Base-by-base conservation (phyloP, 2,113 vertebrate species). In the Epinephelus lanceolatus region DNA sequence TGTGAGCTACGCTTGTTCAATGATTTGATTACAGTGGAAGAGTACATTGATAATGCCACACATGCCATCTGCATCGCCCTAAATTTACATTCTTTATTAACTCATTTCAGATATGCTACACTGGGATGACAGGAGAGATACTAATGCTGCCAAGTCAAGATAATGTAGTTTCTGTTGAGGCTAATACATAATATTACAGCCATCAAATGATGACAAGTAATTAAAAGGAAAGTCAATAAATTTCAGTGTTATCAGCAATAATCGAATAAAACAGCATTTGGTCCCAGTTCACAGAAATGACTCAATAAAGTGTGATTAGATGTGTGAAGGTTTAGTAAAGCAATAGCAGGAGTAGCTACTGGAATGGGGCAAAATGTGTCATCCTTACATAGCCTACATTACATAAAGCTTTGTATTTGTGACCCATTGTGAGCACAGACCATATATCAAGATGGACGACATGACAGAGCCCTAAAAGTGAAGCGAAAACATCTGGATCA, bases 1-100 rank as follows among this genome's bases (percentile, higher is more conserved):
- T 53, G 25, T 53, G 51, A 57, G 33, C 15, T 27, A 3, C 1
- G 0, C 17, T 69, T 63, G 1, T 72, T 65, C 47, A 67, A 23
- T 83, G 47, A 85, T 72, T 23, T 27, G 65, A 71, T 52, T 42
- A 9, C 45, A 65, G 3, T 25, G 15, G 4, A 56, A n/a, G 23
- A 73, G 69, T n/a, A 21, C 52, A 73, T 63, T n/a, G 1, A 49
- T 60, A 59, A 77, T 33, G n/a, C 9, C 62, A 60, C 23, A 30
- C 42, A 60, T 19, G 5, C 12, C 33, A 55, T 42, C 42, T 62
- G 33, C 40, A 40, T 45, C 3, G 2, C 9, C 42, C 17, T 25
- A 18, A 3, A 65, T 30, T 18, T 18, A 62, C 45, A 80, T 23
- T 52, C 1, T 27, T 25, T 18, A 62, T 33, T 53, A 19, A 69